Evolutionary conservation across 2,797 vertebrate genomes (phyloP), one percentile per base, ranked within the genome.

Genomic region (Ctenopoma multispine): DNA sequence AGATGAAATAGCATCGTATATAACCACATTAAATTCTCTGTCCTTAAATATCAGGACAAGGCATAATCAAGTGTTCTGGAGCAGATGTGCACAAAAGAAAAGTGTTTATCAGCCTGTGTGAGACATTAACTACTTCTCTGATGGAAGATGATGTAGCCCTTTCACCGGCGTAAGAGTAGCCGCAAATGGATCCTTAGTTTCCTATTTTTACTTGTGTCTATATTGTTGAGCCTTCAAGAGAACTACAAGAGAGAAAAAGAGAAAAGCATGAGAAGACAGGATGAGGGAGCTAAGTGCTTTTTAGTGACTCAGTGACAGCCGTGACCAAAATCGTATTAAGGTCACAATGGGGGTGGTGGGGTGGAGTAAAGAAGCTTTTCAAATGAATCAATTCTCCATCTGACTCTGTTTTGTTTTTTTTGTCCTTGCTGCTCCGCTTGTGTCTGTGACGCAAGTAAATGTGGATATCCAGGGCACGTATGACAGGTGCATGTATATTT

Each of bases 311-410:
- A 75, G 41, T 89, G 88, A 90, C 87, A 89, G 78, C 81, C 77
- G 13, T 86, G 85, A 88, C 87, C 81, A 85, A 87, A 93, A 92
- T 91, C 83, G 72, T 82, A 91, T 92, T 90, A 90, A 69, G 86
- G 87, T 88, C 90, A 90, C 89, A 88, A 89, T 83, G 74, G 85
- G 75, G 80, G 72, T 70, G 84, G 75, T 43, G 77, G 81, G 79
- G 80, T 79, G 76, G 80, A 79, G 77, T 77, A 85, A 87, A 89
- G 83, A 62, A 75, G 86, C 80, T 84, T 90, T 91, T 92, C 82
- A 87, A 82, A 93, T 85, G 76, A 90, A 92, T 92, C 89, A 90
- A 83, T 91, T 89, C 84, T 83, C 79, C 4, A 7, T 78, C 69
- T 79, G 73, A 15, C 53, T 58, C 72, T 49, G 17, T 63, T 55